Percentiles rank a stretch among this genome's conserved stretches.
Conservation (phyloP, 1,140 invertebrate species). For the Lepidurus arcticus region DNA sequence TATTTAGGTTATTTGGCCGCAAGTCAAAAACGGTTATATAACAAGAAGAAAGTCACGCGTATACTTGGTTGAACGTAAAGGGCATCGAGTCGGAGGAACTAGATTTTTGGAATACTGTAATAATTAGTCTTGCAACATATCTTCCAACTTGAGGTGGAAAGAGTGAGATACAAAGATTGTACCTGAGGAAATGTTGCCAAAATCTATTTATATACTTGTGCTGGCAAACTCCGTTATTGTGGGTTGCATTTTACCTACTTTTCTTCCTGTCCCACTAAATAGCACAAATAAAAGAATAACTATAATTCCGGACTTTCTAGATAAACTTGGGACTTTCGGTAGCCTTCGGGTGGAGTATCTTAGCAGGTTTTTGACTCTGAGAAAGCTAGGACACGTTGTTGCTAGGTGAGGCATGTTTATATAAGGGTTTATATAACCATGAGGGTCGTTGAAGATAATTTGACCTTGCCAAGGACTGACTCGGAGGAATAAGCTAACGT, state of each 20-base stretch:
- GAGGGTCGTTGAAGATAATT: neutral
- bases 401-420: neutral
- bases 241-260: too few relatives aligned
- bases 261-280: neutral
- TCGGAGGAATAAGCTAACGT: neutral
- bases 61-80: neutral
- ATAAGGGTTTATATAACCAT: neutral
- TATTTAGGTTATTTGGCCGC: neutral
- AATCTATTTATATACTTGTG: too few relatives aligned
- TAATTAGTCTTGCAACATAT: too few relatives aligned
- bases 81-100: neutral
- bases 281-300: neutral
- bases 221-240: too few relatives aligned
- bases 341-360: neutral
- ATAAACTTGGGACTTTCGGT: slow-evolving; percentile 6
- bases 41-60: neutral
- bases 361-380: neutral
- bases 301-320: neutral
- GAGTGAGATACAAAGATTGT: too few relatives aligned
- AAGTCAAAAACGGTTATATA: neutral
- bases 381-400: neutral
- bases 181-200: too few relatives aligned
- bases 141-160: too few relatives aligned
- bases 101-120: neutral
- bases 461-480: neutral